A percentile compares a stretch with the other conserved stretches of the same genome.
Evolutionary conservation across 2,113 vertebrate species (phyloP).

Genomic region (Lathamus discolor): DNA sequence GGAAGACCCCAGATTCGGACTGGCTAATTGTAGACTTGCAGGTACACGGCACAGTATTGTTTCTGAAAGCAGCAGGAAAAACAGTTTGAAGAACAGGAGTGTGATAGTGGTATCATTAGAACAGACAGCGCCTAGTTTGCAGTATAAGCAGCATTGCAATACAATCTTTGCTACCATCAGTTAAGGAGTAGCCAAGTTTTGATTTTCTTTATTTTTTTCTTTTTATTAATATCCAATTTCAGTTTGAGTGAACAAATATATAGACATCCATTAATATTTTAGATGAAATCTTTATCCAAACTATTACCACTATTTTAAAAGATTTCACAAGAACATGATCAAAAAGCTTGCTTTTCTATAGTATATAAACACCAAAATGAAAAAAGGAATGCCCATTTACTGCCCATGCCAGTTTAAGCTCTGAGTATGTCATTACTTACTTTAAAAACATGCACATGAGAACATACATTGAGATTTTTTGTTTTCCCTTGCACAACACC

Average conservation of each 20-base stretch:
- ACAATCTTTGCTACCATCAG: not conserved
- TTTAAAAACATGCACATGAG: not conserved
- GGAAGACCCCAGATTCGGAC: not conserved
- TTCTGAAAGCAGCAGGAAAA: not conserved
- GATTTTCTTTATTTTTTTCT: not conserved
- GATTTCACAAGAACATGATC: not conserved
- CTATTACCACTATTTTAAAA: not conserved
- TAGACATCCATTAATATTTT: not conserved
- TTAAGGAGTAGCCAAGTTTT: not conserved
- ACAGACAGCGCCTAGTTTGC: not conserved
- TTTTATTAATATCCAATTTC: not conserved
- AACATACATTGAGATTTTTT: not conserved
- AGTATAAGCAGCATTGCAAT: not conserved
- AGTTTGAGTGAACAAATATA: not conserved
- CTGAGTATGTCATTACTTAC: not conserved
- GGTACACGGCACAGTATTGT: accelerated
- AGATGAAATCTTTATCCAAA: not conserved
- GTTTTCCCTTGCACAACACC: conserved; percentile 25
- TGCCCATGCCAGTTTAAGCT: not conserved
- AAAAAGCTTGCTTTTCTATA: not conserved
- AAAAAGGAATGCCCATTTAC: not conserved
- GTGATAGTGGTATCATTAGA: not conserved
- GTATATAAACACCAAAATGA: not conserved
- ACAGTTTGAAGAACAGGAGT: not conserved
- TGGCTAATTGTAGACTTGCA: accelerated